These are phyloP conservation scores for Diplodus sargus DNA, from an alignment of 2,797 vertebrate genomes.

Conservation along the genomic window DNA sequence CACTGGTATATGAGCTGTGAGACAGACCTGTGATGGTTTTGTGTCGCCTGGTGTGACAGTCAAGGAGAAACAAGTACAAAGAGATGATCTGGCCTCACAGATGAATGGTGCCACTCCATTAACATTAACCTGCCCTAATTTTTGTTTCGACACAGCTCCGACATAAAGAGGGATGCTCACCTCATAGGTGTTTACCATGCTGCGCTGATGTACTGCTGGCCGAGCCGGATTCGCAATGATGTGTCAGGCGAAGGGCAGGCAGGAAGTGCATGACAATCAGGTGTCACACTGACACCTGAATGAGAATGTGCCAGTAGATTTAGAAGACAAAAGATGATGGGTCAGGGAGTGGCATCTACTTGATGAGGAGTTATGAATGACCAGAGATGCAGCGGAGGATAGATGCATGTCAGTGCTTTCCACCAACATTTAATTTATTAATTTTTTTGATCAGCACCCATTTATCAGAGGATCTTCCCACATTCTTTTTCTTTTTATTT, in stretches of 20 bases:
- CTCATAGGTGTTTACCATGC: constrained; percentile 29
- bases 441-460: background rate
- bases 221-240: constrained; percentile 29
- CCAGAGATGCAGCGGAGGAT: no score
- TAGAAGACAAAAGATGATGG: constrained; percentile 9
- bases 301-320: constrained; percentile 5
- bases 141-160: constrained; percentile 30
- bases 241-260: constrained; percentile 52
- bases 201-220: constrained; percentile 24
- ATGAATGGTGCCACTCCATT: constrained; percentile 6
- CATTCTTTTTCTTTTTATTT: background rate
- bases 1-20: constrained; percentile 9
- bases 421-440: background rate
- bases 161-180: constrained; percentile 24
- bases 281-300: constrained; percentile 18
- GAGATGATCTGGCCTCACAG: constrained; percentile 14
- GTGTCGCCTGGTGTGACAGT: constrained; percentile 13
- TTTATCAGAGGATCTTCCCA: background rate
- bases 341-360: background rate
- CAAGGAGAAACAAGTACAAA: background rate
- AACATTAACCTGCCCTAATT: constrained; percentile 30
- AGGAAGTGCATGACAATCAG: constrained; percentile 46
- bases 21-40: constrained; percentile 1
- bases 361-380: background rate
- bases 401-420: background rate